These are phyloP conservation scores for Cassiopea xamachana DNA, from an alignment of 30 jellyfish, hydroid and myxozoan genomes.

Conservation along the genomic window DNA sequence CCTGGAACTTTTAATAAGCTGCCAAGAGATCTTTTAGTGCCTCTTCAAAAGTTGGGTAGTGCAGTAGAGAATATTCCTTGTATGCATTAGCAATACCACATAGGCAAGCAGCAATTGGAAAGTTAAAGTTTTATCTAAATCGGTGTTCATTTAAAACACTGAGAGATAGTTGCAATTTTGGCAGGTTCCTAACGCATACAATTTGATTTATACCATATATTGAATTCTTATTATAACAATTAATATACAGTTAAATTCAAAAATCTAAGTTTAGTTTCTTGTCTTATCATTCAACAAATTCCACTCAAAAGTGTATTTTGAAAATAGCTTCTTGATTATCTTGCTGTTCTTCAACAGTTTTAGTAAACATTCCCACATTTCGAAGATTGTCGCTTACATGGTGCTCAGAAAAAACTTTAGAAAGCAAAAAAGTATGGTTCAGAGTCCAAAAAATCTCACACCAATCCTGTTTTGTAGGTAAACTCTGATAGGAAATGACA, in stretches of 20 bases:
- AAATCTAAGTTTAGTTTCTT: not conserved
- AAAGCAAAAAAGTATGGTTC: not conserved
- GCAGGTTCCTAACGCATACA: not conserved
- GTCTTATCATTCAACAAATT: conserved; percentile 1
- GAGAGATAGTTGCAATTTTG: conserved; percentile 7
- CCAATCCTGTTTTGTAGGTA: too few relatives aligned
- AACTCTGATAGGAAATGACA: too few relatives aligned
- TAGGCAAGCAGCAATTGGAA: not conserved
- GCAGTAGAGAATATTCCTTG: too few relatives aligned
- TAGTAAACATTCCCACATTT: not conserved
- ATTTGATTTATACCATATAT: conserved; percentile 8
- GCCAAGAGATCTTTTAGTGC: too few relatives aligned
- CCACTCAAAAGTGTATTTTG: conserved; percentile 15
- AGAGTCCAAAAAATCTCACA: too few relatives aligned
- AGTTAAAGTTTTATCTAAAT: conserved; percentile 8
- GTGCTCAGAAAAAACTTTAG: not conserved
- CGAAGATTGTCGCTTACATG: conserved; percentile 14
- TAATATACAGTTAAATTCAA: not conserved
- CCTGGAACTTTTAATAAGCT: too few relatives aligned
- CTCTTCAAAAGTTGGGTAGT: too few relatives aligned
- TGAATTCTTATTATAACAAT: conserved; percentile 7
- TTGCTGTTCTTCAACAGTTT: conserved; percentile 13
- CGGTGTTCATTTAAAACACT: conserved; percentile 22
- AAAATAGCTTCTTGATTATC: not conserved
- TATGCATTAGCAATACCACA: not conserved